Evolutionary conservation across 2,888 invertebrate genomes (phyloP).

Genomic region (Tenthredo livida): DNA sequence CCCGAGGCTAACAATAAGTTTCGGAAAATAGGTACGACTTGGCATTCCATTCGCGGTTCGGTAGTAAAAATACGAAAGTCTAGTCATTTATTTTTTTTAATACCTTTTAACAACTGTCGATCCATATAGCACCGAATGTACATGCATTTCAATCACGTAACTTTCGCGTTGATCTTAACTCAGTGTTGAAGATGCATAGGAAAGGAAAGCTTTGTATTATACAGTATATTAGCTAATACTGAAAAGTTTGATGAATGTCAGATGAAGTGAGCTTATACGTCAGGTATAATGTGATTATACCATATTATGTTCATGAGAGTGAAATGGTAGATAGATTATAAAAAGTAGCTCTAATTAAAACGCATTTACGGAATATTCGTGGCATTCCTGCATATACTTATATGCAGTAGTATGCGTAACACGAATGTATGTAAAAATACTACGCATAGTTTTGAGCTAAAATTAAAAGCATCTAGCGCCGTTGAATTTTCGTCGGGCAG

Average conservation of each 20-base stretch:
- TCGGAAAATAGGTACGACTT: conserved; percentile 16
- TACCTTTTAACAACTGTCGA: background rate
- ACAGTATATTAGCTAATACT: background rate
- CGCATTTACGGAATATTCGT: background rate
- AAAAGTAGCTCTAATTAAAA: conserved; percentile 7
- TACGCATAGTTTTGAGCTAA: conserved; percentile 30
- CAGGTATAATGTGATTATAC: background rate
- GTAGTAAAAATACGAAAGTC: conserved; percentile 34
- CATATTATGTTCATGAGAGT: background rate
- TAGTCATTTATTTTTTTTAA: background rate
- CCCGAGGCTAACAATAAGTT: conserved; percentile 1
- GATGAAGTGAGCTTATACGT: background rate
- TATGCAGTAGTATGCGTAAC: background rate
- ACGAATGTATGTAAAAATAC: background rate
- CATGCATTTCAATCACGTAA: background rate
- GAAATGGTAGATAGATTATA: background rate
- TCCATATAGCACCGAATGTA: background rate
- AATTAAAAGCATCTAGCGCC: conserved; percentile 41
- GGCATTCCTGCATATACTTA: background rate
- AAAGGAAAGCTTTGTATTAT: background rate
- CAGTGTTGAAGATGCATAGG: background rate
- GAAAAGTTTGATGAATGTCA: background rate
- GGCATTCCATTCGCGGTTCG: conserved; percentile 1
- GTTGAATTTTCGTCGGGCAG: background rate
- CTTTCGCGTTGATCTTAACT: background rate